Conservation (phyloP, 1,140 invertebrate species). For the Trachelipus rathkii region DNA sequence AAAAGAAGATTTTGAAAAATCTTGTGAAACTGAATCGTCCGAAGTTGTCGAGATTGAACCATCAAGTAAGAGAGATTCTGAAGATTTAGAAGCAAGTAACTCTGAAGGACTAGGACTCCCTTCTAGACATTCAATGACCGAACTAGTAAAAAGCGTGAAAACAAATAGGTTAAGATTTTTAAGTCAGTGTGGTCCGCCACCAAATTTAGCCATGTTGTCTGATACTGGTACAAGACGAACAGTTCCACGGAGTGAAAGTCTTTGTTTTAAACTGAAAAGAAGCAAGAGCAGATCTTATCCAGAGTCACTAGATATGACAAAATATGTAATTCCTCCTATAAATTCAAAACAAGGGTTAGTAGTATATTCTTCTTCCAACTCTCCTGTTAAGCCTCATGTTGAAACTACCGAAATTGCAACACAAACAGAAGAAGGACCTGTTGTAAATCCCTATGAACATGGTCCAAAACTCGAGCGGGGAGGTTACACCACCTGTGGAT, state of each 20-base stretch:
- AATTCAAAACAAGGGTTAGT: slow-evolving; percentile 31
- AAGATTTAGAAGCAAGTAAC: slow-evolving; percentile 31
- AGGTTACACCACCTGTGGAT: no score
- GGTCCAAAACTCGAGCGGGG: no score
- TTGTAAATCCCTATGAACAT: slow-evolving; percentile 43
- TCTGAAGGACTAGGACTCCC: slow-evolving; percentile 40
- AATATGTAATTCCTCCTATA: neutral
- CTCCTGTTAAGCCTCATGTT: slow-evolving; percentile 32
- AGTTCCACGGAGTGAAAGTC: neutral
- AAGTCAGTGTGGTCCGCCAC: slow-evolving; percentile 50
- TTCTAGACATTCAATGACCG: slow-evolving; percentile 45
- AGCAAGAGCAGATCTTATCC: neutral
- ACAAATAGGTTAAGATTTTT: slow-evolving; percentile 52
- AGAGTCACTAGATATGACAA: neutral
- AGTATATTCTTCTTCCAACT: slow-evolving; percentile 31
- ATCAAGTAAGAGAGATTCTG: slow-evolving; percentile 36
- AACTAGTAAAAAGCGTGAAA: slow-evolving; percentile 51
- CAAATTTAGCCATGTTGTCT: slow-evolving; percentile 36
- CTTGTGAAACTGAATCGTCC: slow-evolving; percentile 8
- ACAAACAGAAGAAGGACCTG: slow-evolving; percentile 38
- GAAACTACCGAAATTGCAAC: slow-evolving; percentile 38
- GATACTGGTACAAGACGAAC: slow-evolving; percentile 23
- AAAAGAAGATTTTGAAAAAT: slow-evolving; percentile 26
- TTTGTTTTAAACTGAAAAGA: neutral
- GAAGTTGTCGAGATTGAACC: slow-evolving; percentile 7